Evolutionary conservation across 2,113 vertebrate genomes (phyloP).

Genomic region (Galbula dea): DNA sequence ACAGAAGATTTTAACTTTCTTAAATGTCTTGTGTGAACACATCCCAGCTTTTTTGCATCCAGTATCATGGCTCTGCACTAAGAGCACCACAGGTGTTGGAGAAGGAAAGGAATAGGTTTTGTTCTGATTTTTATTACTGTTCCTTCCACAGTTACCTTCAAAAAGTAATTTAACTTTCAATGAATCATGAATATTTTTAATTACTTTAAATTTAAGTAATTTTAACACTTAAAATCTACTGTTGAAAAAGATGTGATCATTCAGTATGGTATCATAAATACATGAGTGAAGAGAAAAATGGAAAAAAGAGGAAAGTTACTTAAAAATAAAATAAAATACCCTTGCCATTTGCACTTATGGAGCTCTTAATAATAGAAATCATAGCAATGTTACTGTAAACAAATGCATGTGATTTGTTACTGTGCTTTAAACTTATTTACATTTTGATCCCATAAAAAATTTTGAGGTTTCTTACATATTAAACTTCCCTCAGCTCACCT

Average conservation of each 20-base stretch:
- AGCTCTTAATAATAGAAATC: neutral
- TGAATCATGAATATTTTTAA: no score
- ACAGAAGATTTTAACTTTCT: neutral
- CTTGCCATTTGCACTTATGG: neutral
- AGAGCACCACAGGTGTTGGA: neutral
- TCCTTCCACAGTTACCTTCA: neutral
- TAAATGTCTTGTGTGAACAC: neutral
- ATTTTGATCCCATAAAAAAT: neutral
- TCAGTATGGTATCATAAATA: neutral
- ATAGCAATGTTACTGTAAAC: neutral
- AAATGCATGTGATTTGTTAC: neutral
- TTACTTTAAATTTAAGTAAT: no score
- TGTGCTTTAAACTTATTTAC: neutral
- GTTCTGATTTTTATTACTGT: neutral
- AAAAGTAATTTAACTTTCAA: neutral
- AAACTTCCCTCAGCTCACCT: neutral
- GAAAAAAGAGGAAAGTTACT: neutral
- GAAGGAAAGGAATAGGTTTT: neutral
- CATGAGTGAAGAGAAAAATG: neutral
- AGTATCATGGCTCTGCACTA: neutral
- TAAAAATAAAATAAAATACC: neutral
- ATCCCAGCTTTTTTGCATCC: neutral
- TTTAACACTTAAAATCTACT: neutral
- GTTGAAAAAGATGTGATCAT: neutral
- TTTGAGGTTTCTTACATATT: neutral